Conservation (phyloP, 2,888 invertebrate genomes). For the Mythimna pallens region DNA sequence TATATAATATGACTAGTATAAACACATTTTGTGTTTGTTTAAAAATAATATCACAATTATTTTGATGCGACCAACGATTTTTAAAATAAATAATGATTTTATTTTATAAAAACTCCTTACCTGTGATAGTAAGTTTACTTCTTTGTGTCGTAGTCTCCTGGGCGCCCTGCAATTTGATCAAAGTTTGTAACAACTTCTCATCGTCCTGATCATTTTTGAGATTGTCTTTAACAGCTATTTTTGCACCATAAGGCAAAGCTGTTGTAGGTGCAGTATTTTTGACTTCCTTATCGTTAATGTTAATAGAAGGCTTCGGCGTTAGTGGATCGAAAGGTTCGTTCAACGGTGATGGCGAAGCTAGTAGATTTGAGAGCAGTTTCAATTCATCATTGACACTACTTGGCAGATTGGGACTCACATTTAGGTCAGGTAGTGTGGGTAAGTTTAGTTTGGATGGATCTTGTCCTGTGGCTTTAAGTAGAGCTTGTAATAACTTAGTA, state of each 20-base stretch:
- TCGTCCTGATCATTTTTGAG: conserved; percentile 84
- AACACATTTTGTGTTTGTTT: not conserved
- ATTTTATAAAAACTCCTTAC: conserved; percentile 63
- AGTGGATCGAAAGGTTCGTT: conserved; percentile 82
- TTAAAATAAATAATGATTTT: not conserved
- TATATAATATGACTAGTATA: too few relatives aligned
- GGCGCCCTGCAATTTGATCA: conserved; percentile 86
- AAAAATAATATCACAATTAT: not conserved
- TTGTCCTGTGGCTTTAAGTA: conserved; percentile 87
- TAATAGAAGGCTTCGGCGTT: conserved; percentile 73
- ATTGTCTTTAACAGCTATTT: conserved; percentile 83
- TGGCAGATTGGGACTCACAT: conserved; percentile 79
- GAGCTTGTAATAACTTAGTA: conserved; percentile 85
- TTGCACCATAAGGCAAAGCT: conserved; percentile 81
- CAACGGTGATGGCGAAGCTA: conserved; percentile 82
- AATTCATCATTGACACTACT: conserved; percentile 75
- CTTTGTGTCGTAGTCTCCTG: conserved; percentile 84
- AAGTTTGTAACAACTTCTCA: conserved; percentile 86
- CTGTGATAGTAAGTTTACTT: conserved; percentile 85
- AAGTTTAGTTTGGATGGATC: conserved; percentile 87
- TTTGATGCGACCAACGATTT: not conserved
- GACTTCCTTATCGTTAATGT: conserved; percentile 68
- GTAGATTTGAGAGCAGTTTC: conserved; percentile 80
- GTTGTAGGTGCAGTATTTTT: conserved; percentile 72
- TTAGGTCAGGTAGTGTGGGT: conserved; percentile 80